Evolutionary conservation across 2,888 invertebrate species (phyloP).

Genomic region (Orthosia gracilis): DNA sequence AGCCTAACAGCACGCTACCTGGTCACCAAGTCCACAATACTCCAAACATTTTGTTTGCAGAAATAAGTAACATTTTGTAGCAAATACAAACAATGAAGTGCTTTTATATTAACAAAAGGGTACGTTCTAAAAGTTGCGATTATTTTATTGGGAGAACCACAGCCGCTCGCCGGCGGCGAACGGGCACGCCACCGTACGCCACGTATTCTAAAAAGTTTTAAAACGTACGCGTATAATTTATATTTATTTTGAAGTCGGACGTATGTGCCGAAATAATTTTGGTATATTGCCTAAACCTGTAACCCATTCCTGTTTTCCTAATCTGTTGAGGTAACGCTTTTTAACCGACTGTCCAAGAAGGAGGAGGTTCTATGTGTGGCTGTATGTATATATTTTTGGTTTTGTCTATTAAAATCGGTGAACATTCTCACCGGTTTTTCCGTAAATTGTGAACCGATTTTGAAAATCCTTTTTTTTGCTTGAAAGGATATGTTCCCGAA

Average conservation of each 20-base stretch:
- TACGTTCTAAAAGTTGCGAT: conserved; percentile 1
- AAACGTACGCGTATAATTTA: neutral
- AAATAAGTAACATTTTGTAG: neutral
- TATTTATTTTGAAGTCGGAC: neutral
- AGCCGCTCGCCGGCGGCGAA: neutral
- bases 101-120: neutral
- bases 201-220: neutral
- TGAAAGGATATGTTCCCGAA: too few species aligned
- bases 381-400: too few species aligned
- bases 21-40: neutral
- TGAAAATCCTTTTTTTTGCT: too few species aligned
- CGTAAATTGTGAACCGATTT: too few species aligned
- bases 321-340: too few species aligned
- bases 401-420: too few species aligned
- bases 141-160: conserved; percentile 16
- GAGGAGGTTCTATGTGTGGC: too few species aligned
- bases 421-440: too few species aligned
- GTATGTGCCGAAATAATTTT: neutral
- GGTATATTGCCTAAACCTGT: neutral
- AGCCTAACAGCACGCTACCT: too few species aligned
- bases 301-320: too few species aligned
- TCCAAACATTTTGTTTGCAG: neutral
- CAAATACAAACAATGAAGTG: neutral
- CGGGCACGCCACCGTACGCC: too few species aligned
- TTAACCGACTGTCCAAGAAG: too few species aligned